These are phyloP conservation scores for Rhinophrynus dorsalis DNA, from an alignment of 2,797 vertebrate species.

Conservation along the genomic window DNA sequence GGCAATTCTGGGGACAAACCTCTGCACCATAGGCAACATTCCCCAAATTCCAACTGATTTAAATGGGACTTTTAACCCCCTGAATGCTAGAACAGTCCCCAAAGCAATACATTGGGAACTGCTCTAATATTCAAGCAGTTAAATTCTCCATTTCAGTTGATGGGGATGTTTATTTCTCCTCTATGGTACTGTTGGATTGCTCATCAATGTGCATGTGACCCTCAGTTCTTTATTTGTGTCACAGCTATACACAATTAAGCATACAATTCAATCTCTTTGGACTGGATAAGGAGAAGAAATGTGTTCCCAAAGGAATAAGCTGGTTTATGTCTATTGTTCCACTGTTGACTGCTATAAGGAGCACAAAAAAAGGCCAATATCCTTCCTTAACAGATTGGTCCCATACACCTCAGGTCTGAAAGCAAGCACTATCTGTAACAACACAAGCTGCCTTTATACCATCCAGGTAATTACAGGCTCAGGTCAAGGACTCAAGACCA, in stretches of 20 bases:
- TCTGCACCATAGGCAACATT: too few species aligned
- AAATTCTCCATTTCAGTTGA: too few species aligned
- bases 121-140: too few species aligned
- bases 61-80: too few species aligned
- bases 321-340: slow-evolving; percentile 57
- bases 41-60: too few species aligned
- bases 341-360: slow-evolving; percentile 53
- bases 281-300: slow-evolving; percentile 54
- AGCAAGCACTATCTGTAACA: slow-evolving; percentile 74
- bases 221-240: neutral
- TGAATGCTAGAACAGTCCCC: too few species aligned
- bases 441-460: slow-evolving; percentile 87
- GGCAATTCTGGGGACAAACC: too few species aligned
- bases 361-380: slow-evolving; percentile 56
- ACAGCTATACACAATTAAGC: slow-evolving; percentile 26
- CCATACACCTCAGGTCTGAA: slow-evolving; percentile 65
- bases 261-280: slow-evolving; percentile 13
- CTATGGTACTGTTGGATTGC: too few species aligned
- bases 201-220: too few species aligned
- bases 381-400: slow-evolving; percentile 61
- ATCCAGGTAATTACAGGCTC: slow-evolving; percentile 87
- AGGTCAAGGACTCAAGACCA: slow-evolving; percentile 72
- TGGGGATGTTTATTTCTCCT: too few species aligned
- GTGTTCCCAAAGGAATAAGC: slow-evolving; percentile 70
- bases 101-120: too few species aligned